phyloP scores from a whole-genome alignment of 2,888 invertebrate species.

The Brachypalpus laphriformis region DNA sequence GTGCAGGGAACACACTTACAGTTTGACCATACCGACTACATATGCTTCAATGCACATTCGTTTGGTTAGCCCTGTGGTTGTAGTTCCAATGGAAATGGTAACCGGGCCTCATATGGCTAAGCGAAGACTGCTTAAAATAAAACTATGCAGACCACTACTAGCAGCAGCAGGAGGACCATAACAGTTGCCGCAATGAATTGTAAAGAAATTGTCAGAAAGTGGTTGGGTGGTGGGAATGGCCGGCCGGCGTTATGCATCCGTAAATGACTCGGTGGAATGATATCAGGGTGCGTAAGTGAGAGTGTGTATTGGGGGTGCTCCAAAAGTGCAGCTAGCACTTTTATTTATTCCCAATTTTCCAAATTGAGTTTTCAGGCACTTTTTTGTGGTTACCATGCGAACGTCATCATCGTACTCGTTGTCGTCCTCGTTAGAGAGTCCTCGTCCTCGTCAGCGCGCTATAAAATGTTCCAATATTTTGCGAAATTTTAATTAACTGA shows the following conservation, averaged over 20 bases:
- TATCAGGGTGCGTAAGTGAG: background rate
- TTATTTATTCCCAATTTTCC: constrained; percentile 52
- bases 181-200: constrained; percentile 51
- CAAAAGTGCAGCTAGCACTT: constrained; percentile 17
- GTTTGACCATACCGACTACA: constrained; percentile 3
- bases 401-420: constrained; percentile 12
- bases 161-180: constrained; percentile 19
- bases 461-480: constrained; percentile 61
- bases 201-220: constrained; percentile 16
- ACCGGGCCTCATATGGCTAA: background rate
- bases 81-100: constrained; percentile 5
- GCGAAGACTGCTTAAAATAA: constrained; percentile 20
- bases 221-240: background rate
- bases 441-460: background rate
- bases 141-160: constrained; percentile 6
- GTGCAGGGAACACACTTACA: constrained; percentile 1
- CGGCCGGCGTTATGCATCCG: too few species aligned
- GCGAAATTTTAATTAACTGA: constrained; percentile 63
- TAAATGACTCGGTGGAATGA: background rate
- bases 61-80: constrained; percentile 27
- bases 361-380: constrained; percentile 50
- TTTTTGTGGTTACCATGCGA: constrained; percentile 57
- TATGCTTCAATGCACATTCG: constrained; percentile 51
- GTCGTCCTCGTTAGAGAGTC: background rate
- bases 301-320: background rate